phyloP scores from a whole-genome alignment of 2,797 vertebrate species.

The Gobio occitaniae region DNA sequence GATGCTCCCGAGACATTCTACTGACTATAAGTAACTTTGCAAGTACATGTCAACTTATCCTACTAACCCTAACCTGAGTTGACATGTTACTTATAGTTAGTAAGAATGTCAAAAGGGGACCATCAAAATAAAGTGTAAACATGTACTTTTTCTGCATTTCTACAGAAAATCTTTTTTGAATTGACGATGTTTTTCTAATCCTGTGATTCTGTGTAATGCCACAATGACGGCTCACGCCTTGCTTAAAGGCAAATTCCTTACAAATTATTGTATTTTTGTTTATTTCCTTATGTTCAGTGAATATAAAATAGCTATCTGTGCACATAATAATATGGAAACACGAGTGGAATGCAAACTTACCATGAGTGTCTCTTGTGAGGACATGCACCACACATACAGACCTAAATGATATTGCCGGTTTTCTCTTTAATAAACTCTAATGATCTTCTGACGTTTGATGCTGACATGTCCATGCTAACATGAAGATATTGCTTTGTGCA shows the following conservation, averaged over 20 bases:
- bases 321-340: constrained; percentile 1
- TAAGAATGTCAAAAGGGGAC: background rate
- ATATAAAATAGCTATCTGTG: background rate
- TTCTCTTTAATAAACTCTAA: background rate
- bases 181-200: background rate
- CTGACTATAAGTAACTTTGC: background rate
- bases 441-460: background rate
- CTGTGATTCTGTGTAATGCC: background rate
- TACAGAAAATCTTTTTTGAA: background rate
- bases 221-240: background rate
- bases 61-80: background rate
- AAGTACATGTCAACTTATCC: background rate
- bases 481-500: constrained; percentile 5
- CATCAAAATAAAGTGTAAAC: background rate
- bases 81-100: background rate
- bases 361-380: background rate
- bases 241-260: constrained; percentile 12
- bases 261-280: background rate
- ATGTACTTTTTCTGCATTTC: background rate
- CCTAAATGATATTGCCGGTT: background rate
- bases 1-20: background rate
- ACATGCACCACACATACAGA: background rate
- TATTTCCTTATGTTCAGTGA: background rate
- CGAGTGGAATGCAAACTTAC: background rate
- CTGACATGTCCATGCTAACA: constrained; percentile 1